These are phyloP conservation scores for Romanogobio albipinnatus DNA, from an alignment of 2,113 vertebrate species.

Conservation along the genomic window DNA sequence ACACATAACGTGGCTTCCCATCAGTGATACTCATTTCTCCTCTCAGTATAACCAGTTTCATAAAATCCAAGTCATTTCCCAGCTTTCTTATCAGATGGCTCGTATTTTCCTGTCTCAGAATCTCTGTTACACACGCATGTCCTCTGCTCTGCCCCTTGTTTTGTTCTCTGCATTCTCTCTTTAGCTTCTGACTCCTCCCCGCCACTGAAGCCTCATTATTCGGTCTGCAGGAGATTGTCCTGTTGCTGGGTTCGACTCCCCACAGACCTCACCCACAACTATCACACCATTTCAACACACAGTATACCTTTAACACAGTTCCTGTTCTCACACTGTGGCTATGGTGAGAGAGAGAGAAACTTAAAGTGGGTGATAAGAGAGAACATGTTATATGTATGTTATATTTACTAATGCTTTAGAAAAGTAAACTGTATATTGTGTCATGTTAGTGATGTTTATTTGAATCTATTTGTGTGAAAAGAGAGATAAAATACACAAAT, in stretches of 20 bases:
- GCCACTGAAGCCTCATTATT: background rate
- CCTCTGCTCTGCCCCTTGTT: background rate
- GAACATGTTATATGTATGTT: background rate
- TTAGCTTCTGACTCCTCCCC: background rate
- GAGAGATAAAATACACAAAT: background rate
- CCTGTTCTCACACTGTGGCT: background rate
- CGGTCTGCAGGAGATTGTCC: background rate
- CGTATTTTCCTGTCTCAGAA: slow-evolving; percentile 16
- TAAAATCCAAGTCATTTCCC: slow-evolving; percentile 66
- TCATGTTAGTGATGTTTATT: background rate
- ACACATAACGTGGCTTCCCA: slow-evolving; percentile 69
- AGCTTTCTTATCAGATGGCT: slow-evolving; percentile 55
- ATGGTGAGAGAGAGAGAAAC: background rate
- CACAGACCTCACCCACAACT: slow-evolving; percentile 7
- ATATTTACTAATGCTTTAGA: background rate
- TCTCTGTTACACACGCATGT: slow-evolving; percentile 20
- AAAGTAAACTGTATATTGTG: background rate
- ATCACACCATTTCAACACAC: slow-evolving; percentile 10
- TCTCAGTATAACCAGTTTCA: slow-evolving; percentile 36
- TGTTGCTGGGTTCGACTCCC: background rate
- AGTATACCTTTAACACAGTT: background rate
- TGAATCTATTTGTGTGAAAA: background rate
- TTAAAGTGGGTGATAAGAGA: background rate
- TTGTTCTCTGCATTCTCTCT: slow-evolving; percentile 12
- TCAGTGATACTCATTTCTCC: slow-evolving; percentile 67